Percentiles rank a stretch among this genome's conserved stretches.
Conservation (phyloP, 2,113 vertebrate species). For the Falcunculus frontatus region DNA sequence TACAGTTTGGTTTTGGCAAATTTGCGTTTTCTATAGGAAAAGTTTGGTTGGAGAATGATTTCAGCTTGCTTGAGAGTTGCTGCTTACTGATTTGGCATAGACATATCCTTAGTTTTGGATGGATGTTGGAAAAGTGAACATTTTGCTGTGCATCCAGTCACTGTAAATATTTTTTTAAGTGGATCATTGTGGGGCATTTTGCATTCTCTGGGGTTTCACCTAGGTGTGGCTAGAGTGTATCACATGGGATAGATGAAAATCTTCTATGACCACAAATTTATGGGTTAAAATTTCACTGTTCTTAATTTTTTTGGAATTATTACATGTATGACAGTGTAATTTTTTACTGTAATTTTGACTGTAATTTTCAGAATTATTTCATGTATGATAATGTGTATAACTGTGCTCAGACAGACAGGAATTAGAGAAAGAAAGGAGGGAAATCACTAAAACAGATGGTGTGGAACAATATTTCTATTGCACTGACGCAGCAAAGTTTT, state of each 20-base stretch:
- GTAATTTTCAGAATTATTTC: neutral
- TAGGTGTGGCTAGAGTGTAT: neutral
- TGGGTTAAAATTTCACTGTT: neutral
- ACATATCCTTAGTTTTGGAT: neutral
- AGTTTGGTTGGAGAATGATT: neutral
- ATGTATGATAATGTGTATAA: neutral
- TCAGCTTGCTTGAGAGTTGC: neutral
- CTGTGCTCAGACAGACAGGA: neutral
- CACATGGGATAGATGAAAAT: neutral
- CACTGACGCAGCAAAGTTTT: neutral
- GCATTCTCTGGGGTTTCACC: neutral
- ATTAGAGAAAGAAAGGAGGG: neutral
- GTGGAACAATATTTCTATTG: neutral
- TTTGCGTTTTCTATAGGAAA: neutral
- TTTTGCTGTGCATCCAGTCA: neutral
- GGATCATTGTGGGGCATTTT: neutral
- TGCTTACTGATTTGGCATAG: neutral
- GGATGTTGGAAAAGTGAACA: neutral
- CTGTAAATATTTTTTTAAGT: neutral
- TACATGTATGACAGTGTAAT: fast-evolving
- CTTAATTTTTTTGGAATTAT: neutral
- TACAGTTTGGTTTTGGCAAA: neutral
- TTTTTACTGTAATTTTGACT: neutral
- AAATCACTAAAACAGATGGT: neutral
- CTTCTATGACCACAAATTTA: neutral